Percentiles rank a stretch among this genome's conserved stretches.
These are phyloP conservation scores for Trissonchulus latispiculum DNA, from an alignment of 2,888 invertebrate genomes.

Conservation along the genomic window DNA sequence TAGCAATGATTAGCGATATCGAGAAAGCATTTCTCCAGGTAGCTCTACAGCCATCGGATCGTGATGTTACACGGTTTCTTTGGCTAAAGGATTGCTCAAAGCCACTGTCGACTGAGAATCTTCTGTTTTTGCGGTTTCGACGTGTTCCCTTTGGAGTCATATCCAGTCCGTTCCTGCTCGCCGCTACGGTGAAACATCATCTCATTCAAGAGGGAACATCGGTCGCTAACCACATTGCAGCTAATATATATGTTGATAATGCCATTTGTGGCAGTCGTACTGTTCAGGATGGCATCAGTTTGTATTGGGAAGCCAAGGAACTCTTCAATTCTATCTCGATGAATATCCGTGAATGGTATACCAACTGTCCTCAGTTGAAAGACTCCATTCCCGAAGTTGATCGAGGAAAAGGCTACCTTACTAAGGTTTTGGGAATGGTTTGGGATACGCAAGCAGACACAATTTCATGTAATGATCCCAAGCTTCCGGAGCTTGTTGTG, in stretches of 20 bases:
- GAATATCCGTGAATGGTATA: slow-evolving; percentile 22
- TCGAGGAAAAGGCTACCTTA: background rate
- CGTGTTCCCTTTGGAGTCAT: slow-evolving; percentile 14
- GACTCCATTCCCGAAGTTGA: background rate
- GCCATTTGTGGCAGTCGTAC: slow-evolving; percentile 9
- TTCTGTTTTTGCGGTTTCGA: background rate
- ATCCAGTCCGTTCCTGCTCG: slow-evolving; percentile 23
- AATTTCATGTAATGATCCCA: background rate
- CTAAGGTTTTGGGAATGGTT: slow-evolving; percentile 7
- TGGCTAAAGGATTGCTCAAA: slow-evolving; percentile 22
- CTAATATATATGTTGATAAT: slow-evolving; percentile 30
- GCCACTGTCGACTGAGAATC: background rate
- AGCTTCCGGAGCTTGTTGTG: background rate
- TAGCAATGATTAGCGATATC: slow-evolving; percentile 24
- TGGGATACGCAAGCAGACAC: slow-evolving; percentile 9
- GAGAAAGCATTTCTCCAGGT: slow-evolving; percentile 27
- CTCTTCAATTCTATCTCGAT: slow-evolving; percentile 21
- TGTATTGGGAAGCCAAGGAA: slow-evolving; percentile 22
- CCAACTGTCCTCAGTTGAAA: background rate
- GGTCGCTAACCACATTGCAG: slow-evolving; percentile 12
- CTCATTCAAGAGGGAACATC: background rate
- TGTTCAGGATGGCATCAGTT: slow-evolving; percentile 18
- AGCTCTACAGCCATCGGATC: slow-evolving; percentile 21
- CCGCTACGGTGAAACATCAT: slow-evolving; percentile 16
- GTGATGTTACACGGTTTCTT: slow-evolving; percentile 26